phyloP scores from a whole-genome alignment of 2,888 invertebrate genomes.

The Cephus runcator region DNA sequence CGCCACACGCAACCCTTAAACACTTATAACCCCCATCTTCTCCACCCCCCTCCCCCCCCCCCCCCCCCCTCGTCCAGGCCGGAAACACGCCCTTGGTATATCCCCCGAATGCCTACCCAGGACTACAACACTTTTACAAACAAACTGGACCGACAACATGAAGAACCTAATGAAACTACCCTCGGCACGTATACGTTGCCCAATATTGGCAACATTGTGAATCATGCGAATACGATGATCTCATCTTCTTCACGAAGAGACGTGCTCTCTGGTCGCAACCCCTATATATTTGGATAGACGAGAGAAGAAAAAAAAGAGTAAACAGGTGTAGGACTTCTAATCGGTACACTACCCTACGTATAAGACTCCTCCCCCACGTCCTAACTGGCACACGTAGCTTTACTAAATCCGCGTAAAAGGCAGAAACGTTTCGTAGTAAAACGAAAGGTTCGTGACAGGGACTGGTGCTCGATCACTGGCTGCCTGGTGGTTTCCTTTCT shows the following conservation, averaged over 20 bases:
- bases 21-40: constrained; percentile 43
- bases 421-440: constrained; percentile 24
- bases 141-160: background rate
- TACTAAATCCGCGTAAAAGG: background rate
- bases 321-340: background rate
- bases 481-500: background rate
- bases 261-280: background rate
- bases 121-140: background rate
- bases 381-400: background rate
- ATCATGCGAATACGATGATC: background rate
- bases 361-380: background rate
- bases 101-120: background rate
- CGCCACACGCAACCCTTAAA: constrained; percentile 62
- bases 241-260: background rate
- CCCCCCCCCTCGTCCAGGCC: constrained; percentile 5
- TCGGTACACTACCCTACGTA: background rate
- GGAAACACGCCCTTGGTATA: background rate
- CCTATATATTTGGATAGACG: background rate
- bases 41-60: background rate
- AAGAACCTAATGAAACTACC: background rate
- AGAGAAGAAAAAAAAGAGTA: background rate
- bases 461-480: constrained; percentile 30
- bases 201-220: background rate
- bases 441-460: constrained; percentile 28
- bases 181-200: background rate